Percentiles rank a stretch among this genome's conserved stretches.
phyloP scores from a whole-genome alignment of 2,113 vertebrate genomes.

The Climacteris rufus region DNA sequence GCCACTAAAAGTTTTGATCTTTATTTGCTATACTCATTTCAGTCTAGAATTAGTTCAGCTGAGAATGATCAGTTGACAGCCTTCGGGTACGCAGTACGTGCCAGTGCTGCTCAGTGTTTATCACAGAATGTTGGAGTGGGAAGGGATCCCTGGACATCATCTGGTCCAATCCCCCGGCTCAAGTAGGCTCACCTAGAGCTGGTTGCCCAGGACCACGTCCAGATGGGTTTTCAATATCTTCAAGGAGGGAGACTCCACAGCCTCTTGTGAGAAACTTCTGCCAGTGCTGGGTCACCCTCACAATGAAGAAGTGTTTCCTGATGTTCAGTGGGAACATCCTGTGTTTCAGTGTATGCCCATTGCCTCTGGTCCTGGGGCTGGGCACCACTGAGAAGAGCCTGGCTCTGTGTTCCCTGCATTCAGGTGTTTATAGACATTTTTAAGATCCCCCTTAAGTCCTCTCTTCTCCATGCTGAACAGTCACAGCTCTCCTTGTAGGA shows the following conservation, averaged over 20 bases:
- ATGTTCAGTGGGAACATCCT: background rate
- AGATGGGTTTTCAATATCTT: background rate
- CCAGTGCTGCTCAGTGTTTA: background rate
- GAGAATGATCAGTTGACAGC: background rate
- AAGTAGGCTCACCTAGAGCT: background rate
- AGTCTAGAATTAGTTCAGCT: background rate
- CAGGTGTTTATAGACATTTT: background rate
- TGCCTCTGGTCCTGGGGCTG: background rate
- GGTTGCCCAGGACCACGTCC: background rate
- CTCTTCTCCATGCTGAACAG: background rate
- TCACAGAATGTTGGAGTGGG: background rate
- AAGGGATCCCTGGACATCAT: background rate
- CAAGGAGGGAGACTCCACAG: background rate
- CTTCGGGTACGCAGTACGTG: background rate
- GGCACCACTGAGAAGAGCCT: background rate
- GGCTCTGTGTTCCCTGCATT: background rate
- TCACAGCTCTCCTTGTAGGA: background rate
- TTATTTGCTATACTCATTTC: background rate
- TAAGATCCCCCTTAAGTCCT: background rate
- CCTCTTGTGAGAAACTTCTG: background rate
- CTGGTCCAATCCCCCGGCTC: accelerated
- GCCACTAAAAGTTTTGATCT: background rate
- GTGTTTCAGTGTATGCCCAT: background rate
- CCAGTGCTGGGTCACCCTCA: background rate
- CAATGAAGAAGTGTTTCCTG: background rate